Percentiles rank a stretch among this genome's conserved stretches.
Conservation (phyloP, 2,888 invertebrate species). For the Trichogramma dendrolimi region DNA sequence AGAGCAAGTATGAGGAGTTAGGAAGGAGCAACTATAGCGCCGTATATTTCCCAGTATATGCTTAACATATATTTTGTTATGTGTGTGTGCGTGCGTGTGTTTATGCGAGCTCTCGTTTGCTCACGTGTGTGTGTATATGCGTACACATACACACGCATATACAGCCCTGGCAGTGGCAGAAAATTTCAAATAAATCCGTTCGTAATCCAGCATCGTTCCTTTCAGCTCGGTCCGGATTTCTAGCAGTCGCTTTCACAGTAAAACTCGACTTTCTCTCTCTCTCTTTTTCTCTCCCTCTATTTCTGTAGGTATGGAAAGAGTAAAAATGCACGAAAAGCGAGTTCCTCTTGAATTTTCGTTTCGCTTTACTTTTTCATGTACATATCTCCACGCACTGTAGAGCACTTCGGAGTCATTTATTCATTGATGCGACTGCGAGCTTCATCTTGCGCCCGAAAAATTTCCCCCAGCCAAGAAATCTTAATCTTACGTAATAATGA, state of each 20-base stretch:
- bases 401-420: conserved; percentile 2
- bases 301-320: conserved; percentile 26
- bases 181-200: conserved; percentile 51
- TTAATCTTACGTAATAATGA: no score
- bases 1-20: conserved; percentile 31
- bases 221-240: conserved; percentile 46
- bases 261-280: conserved; percentile 20
- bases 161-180: conserved; percentile 34
- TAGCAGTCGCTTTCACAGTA: conserved; percentile 43
- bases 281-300: conserved; percentile 11
- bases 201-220: conserved; percentile 49
- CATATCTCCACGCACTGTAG: no score
- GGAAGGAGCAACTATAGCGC: conserved; percentile 24
- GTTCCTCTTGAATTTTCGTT: conserved; percentile 32
- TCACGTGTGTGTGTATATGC: no score
- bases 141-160: conserved; percentile 2
- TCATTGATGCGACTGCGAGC: conserved; percentile 1
- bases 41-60: not conserved
- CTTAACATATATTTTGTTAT: no score
- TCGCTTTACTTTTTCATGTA: conserved; percentile 27
- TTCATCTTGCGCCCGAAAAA: not conserved
- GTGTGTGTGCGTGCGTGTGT: no score
- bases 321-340: conserved; percentile 12
- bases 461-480: no score
- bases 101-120: no score